phyloP scores from a whole-genome alignment of 2,113 vertebrate genomes.

The Percopsis transmontana region DNA sequence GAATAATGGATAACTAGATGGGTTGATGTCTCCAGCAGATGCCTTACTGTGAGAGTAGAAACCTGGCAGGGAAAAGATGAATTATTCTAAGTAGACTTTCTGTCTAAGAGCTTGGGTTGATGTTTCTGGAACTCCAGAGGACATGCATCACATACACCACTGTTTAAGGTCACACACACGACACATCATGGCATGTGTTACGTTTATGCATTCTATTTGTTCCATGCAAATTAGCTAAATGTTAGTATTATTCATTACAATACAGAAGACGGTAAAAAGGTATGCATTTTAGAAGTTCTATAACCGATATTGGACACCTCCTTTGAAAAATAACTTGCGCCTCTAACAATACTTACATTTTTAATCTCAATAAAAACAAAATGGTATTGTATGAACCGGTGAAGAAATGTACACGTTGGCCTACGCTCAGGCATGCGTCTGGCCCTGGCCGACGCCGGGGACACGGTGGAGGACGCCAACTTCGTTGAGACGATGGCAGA shows the following conservation, averaged over 20 bases:
- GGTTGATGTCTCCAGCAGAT: slow-evolving; percentile 12
- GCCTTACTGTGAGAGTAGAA: slow-evolving; percentile 8
- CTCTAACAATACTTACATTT: too few species aligned
- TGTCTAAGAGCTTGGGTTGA: slow-evolving; percentile 16
- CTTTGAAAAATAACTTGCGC: too few species aligned
- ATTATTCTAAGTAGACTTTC: slow-evolving; percentile 28
- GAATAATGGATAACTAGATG: slow-evolving; percentile 38
- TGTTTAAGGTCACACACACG: not conserved
- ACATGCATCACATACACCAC: too few species aligned
- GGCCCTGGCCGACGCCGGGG: slow-evolving; percentile 93
- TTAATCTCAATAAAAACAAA: too few species aligned
- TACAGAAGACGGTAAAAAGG: too few species aligned
- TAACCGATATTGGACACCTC: too few species aligned
- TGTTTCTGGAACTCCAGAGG: slow-evolving; percentile 18
- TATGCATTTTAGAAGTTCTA: too few species aligned
- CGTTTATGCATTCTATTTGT: too few species aligned
- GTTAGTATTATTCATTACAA: too few species aligned
- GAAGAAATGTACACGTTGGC: not conserved
- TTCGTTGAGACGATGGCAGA: slow-evolving; percentile 98
- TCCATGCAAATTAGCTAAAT: too few species aligned
- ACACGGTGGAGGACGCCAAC: slow-evolving; percentile 98
- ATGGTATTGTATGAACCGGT: too few species aligned
- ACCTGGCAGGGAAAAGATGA: slow-evolving; percentile 39
- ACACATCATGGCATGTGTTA: not conserved
- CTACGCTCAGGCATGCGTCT: slow-evolving; percentile 91